Base-by-base conservation (phyloP, 2,797 vertebrate genomes). In the Gambelia wislizenii region DNA sequence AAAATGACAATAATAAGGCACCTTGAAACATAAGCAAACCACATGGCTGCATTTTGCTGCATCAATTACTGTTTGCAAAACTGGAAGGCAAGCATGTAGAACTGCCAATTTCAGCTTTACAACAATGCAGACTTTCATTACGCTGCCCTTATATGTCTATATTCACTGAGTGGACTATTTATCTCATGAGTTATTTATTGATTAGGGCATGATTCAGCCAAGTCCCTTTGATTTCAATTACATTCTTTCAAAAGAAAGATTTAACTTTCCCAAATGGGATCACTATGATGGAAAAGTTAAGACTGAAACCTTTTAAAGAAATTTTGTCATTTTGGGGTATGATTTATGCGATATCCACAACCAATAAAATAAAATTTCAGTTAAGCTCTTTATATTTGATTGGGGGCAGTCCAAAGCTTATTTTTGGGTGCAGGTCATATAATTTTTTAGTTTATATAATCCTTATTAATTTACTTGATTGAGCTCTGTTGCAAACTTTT, bases 1-100 rank as follows among this genome's bases (percentile, higher is more conserved):
- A 91, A 91, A 94, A 36, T 85, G 91, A 89, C 0, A n/a, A 52
- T 69, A 89, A 94, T 44, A 86, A 93, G 72, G 85, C 89, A 92
- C 79, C 12, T 92, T 91, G 90, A 88, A 91, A 95, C 92, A 92
- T 83, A 92, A 92, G 90, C 86, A 93, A 91, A 44, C 1, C 3
- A 81, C 92, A 86, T 72, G 92, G 56, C n/a, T 49, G 64, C 88
- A 85, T 94, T 87, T 94, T 81, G 84, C 83, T 89, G 59, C 87
- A 84, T 89, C 84, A 81, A 87, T 0, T 25, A 77, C 36, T 83
- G 75, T 2, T 1, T 0, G 1, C 72, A 87, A 87, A 86, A 85
- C 25, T 49, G 54, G 44, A 75, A 89, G 8, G 54, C 70, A 67
- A 42, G 70, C 44, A n/a, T n/a, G 52, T 74, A 0, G 14, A 91